Base-by-base conservation (phyloP, 2,797 vertebrate species). In the Gephyroberyx darwinii region DNA sequence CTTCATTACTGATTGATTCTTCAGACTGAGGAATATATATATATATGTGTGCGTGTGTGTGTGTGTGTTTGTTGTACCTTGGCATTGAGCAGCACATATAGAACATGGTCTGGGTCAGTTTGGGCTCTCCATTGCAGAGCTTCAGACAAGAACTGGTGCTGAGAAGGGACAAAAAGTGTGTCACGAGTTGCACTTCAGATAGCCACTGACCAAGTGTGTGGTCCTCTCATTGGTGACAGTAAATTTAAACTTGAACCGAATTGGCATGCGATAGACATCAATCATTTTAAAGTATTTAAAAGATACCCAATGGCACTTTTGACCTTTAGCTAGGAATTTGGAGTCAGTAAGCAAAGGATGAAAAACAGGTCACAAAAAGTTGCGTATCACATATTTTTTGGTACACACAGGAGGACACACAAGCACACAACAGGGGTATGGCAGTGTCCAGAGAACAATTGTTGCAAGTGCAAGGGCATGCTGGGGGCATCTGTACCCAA, bases 81-180 rank as follows among this genome's bases (percentile, higher is more conserved):
- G 65, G 97, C 94, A 77, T 98, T 99, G 43, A 99, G 83, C 30
- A 99, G 90, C 82, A 98, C 95, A 88, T 98, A 99, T 3, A 99
- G 95, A 1, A 95, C 91, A 51, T 99, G 97, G 77, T 99, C 98
- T 5, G 98, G 96, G 67, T 97, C 96, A 0, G 94, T 94, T 84
- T 97, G 96, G 75, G 98, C 97, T 94, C 98, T 93, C 94, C 95
- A 98, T 80, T 99, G 98, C 69, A 99, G 88, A n/a, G 97, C 94
- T 86, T 99, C 98, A 2, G 97, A 95, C 90, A 99, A 91, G 90
- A 96, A 99, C 86, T 98, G 96, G 93, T 98, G 96, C 98, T 99
- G 88, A 12, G 90, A 74, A 54, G 14, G 17, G 65, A 48, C 8
- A 82, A 75, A 16, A 16, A 55, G 61, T 1, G n/a, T 5, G 14